Evolutionary conservation across 2,888 invertebrate genomes (phyloP).

Genomic region (Neria commutata): DNA sequence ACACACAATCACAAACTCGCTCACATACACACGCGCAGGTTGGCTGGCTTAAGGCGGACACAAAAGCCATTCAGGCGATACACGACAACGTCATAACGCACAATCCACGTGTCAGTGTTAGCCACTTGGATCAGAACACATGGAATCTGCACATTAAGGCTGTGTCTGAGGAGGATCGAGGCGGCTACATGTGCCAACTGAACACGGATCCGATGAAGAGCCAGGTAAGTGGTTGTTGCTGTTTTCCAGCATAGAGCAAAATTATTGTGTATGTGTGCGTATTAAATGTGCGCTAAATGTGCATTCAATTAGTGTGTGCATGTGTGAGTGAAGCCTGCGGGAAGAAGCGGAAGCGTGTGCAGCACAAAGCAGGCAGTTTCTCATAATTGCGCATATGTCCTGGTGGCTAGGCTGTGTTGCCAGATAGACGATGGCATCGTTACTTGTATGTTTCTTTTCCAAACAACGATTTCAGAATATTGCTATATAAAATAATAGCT

Average conservation of each 20-base stretch:
- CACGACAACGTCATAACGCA: slow-evolving; percentile 92
- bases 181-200: slow-evolving; percentile 93
- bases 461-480: no score
- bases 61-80: slow-evolving; percentile 91
- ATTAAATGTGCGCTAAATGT: slow-evolving; percentile 5
- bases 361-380: slow-evolving; percentile 52
- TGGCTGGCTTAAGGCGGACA: slow-evolving; percentile 92
- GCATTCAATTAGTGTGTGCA: not conserved
- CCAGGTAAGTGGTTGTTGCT: slow-evolving; percentile 84
- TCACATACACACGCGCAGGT: slow-evolving; percentile 67
- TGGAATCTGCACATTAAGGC: slow-evolving; percentile 91
- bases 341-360: slow-evolving; percentile 42
- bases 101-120: slow-evolving; percentile 84
- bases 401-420: no score
- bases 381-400: no score
- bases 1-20: slow-evolving; percentile 8
- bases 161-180: slow-evolving; percentile 85
- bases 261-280: slow-evolving; percentile 17
- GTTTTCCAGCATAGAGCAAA: no score
- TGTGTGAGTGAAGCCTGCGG: slow-evolving; percentile 16
- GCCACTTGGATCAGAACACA: slow-evolving; percentile 82
- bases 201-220: slow-evolving; percentile 95
- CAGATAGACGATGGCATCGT: no score
- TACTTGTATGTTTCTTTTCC: no score
- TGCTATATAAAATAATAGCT: no score